Percentiles rank a stretch among this genome's conserved stretches.
phyloP scores from a whole-genome alignment of 2,888 invertebrate species.

The Ormyrus labotus region DNA sequence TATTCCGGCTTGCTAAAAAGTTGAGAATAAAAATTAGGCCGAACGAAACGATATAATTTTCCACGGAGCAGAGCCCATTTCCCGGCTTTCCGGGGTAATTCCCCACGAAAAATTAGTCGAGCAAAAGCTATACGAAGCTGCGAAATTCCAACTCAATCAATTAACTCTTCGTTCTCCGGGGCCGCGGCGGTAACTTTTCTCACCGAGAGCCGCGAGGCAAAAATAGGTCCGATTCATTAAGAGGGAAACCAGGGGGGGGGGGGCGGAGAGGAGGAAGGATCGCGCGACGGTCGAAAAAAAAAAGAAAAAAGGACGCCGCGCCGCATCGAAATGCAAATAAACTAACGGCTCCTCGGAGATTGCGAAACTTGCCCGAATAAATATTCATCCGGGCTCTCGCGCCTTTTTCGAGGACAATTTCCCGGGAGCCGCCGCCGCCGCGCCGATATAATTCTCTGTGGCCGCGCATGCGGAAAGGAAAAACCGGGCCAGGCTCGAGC shows the following conservation, averaged over 20 bases:
- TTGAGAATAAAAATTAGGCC: too few relatives aligned
- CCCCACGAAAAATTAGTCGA: background rate
- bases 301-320: background rate
- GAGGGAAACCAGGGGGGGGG: too few relatives aligned
- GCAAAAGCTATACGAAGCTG: background rate
- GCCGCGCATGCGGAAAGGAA: background rate
- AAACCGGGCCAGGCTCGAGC: background rate
- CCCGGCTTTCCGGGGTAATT: background rate
- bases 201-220: background rate
- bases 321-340: conserved; percentile 56
- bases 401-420: conserved; percentile 32
- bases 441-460: conserved; percentile 18
- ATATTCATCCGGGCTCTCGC: conserved; percentile 50
- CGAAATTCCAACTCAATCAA: conserved; percentile 19
- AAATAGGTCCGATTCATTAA: conserved; percentile 19
- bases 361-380: conserved; percentile 54
- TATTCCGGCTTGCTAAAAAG: too few relatives aligned
- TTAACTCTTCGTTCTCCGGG: conserved; percentile 7
- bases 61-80: too few relatives aligned
- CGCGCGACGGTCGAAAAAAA: background rate
- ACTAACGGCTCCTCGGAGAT: conserved; percentile 55
- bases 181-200: background rate
- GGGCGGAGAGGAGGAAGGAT: background rate
- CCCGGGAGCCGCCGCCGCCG: background rate
- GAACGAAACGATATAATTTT: too few relatives aligned